Evolutionary conservation across 2,797 vertebrate genomes (phyloP).

Genomic region (Lepidocolaptes lacrymiger): DNA sequence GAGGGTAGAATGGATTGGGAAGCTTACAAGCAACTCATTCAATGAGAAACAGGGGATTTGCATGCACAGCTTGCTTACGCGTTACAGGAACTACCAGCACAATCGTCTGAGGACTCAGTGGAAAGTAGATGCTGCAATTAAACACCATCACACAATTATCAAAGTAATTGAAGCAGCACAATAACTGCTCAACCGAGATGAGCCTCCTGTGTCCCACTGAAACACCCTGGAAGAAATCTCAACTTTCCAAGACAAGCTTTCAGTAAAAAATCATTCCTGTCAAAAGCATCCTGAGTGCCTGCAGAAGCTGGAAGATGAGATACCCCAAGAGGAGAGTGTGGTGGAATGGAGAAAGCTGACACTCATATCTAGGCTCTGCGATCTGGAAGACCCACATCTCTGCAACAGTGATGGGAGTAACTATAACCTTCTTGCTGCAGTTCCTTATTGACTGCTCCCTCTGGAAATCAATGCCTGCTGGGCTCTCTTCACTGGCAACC

Average conservation of each 20-base stretch:
- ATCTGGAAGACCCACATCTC: not conserved
- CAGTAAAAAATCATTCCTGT: not conserved
- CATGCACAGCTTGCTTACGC: not conserved
- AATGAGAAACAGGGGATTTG: conserved; percentile 30
- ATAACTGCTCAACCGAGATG: not conserved
- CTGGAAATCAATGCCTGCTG: not conserved
- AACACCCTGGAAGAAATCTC: not conserved
- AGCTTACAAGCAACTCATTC: conserved; percentile 45
- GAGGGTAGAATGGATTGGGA: conserved; percentile 42
- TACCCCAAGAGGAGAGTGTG: not conserved
- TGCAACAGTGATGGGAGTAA: not conserved
- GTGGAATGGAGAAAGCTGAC: not conserved
- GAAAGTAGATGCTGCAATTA: conserved; percentile 28
- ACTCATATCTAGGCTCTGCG: not conserved
- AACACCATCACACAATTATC: not conserved
- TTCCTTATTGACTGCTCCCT: not conserved
- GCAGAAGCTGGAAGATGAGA: not conserved
- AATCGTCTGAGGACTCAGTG: not conserved
- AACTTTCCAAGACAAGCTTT: not conserved
- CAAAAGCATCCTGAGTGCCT: rapidly evolving
- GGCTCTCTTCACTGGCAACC: not conserved
- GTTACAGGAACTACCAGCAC: conserved; percentile 16
- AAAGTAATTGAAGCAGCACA: conserved; percentile 27
- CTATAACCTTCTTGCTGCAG: not conserved
- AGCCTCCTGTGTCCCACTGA: not conserved